These are phyloP conservation scores for Dysidea cf. avara DNA, from an alignment of 37 sponge, comb jelly and placozoan genomes.

Conservation along the genomic window DNA sequence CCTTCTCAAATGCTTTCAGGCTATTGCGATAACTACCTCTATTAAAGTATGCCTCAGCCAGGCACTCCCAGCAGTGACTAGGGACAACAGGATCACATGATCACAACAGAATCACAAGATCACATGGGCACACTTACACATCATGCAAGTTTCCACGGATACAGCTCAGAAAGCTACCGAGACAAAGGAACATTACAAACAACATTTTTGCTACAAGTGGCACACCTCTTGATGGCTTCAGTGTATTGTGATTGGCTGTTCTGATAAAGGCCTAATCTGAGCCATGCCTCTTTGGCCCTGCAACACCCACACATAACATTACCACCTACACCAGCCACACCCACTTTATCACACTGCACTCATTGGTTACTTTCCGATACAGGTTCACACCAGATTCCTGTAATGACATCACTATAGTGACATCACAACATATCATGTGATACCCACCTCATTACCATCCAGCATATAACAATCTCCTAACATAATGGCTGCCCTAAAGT, in stretches of 20 bases:
- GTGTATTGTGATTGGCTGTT: slow-evolving; percentile 28
- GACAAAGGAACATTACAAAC: background rate
- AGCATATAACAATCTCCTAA: slow-evolving; percentile 40
- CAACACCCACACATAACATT: background rate
- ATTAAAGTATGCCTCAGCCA: slow-evolving; percentile 78
- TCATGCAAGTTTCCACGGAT: slow-evolving; percentile 15
- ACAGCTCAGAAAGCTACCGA: slow-evolving; percentile 42
- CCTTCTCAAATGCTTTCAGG: slow-evolving; percentile 66
- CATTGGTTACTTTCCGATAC: slow-evolving; percentile 4
- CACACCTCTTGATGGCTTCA: slow-evolving; percentile 67
- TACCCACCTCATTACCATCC: slow-evolving; percentile 47
- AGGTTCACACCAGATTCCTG: slow-evolving; percentile 14
- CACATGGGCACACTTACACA: slow-evolving; percentile 20
- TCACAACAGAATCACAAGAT: background rate
- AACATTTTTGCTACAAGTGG: background rate
- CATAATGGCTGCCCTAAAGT: slow-evolving; percentile 37
- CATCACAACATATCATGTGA: background rate
- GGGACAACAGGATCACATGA: background rate
- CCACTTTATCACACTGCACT: background rate
- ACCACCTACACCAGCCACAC: background rate
- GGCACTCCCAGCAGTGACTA: slow-evolving; percentile 79
- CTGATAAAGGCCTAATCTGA: slow-evolving; percentile 73
- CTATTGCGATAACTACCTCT: slow-evolving; percentile 78
- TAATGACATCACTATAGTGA: background rate
- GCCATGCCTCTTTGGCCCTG: slow-evolving; percentile 61